Evolutionary conservation across 2,797 vertebrate species (phyloP).

Genomic region (Stomatorhinus walkeri): DNA sequence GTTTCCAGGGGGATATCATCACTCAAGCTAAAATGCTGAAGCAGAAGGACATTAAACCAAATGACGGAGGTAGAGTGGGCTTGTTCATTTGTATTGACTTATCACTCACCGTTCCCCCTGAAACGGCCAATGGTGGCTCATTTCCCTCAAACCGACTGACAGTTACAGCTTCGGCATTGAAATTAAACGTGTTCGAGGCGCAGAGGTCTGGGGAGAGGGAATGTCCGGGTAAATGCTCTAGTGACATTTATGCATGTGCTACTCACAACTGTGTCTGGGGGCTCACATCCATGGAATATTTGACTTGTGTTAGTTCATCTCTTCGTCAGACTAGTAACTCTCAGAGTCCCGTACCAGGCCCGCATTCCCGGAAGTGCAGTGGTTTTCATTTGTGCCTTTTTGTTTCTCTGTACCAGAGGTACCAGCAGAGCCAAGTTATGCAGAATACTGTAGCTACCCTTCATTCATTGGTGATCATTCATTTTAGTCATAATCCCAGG

Average conservation of each 20-base stretch:
- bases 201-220: constrained; percentile 24
- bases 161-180: constrained; percentile 23
- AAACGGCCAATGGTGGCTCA: constrained; percentile 23
- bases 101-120: constrained; percentile 32
- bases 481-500: background rate
- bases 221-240: constrained; percentile 32
- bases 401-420: background rate
- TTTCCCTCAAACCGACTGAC: constrained; percentile 20
- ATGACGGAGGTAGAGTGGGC: constrained; percentile 20
- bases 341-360: background rate
- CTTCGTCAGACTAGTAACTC: background rate
- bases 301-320: constrained; percentile 1
- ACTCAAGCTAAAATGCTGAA: background rate
- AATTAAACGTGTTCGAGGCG: constrained; percentile 29
- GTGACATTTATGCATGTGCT: constrained; percentile 34
- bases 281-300: constrained; percentile 22
- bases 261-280: constrained; percentile 19
- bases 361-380: background rate
- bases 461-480: background rate
- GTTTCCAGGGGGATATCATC: background rate
- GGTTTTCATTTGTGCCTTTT: background rate
- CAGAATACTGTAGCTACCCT: background rate
- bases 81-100: constrained; percentile 23
- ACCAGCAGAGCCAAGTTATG: too few species aligned
- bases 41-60: constrained; percentile 6